Evolutionary conservation across 2,888 invertebrate genomes (phyloP).

Genomic region (Palloptera scutellata): DNA sequence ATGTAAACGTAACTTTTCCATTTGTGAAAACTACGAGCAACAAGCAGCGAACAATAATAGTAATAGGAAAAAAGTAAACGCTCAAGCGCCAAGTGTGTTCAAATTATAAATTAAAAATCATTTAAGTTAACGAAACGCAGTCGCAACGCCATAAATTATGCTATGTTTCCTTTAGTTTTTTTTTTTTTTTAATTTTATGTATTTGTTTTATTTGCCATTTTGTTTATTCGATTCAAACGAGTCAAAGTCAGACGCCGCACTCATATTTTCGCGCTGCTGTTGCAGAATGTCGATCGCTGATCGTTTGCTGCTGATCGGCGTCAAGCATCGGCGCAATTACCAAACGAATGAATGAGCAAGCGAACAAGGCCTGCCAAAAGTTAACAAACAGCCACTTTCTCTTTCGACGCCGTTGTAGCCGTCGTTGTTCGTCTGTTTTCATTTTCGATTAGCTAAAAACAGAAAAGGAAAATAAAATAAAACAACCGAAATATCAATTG

Average conservation of each 20-base stretch:
- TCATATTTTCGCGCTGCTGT: too few relatives aligned
- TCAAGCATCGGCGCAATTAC: slow-evolving; percentile 38
- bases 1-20: too few relatives aligned
- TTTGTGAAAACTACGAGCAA: background rate
- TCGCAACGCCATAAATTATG: slow-evolving; percentile 29
- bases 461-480: too few relatives aligned
- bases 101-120: slow-evolving; percentile 27
- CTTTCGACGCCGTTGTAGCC: slow-evolving; percentile 37
- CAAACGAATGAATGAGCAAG: slow-evolving; percentile 43
- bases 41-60: background rate
- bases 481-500: too few relatives aligned
- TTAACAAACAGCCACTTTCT: slow-evolving; percentile 57
- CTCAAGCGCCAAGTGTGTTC: background rate
- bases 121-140: slow-evolving; percentile 20
- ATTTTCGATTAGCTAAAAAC: too few relatives aligned
- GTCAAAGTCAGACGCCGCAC: background rate
- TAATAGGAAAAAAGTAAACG: background rate
- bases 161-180: slow-evolving; percentile 15
- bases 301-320: slow-evolving; percentile 24
- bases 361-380: slow-evolving; percentile 51
- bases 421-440: too few relatives aligned
- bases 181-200: background rate
- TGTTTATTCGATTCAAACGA: background rate
- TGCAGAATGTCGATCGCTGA: background rate
- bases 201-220: background rate